Evolutionary conservation across 2,113 vertebrate genomes (phyloP).

Genomic region (Seriola rivoliana): DNA sequence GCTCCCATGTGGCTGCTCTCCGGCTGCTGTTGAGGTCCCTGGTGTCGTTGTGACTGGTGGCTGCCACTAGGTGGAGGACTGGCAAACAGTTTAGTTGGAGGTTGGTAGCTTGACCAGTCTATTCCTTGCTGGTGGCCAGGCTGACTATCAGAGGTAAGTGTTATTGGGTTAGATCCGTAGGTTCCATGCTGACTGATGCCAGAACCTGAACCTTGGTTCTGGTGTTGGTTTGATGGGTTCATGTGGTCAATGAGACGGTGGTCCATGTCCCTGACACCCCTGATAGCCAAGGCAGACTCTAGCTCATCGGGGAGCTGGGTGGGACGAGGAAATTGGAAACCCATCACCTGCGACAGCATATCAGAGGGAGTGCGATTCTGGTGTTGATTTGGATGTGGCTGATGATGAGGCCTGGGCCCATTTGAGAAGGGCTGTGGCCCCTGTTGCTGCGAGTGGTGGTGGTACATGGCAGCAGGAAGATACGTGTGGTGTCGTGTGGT

Average conservation of each 20-base stretch:
- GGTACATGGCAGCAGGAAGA: constrained; percentile 82
- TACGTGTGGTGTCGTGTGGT: neutral
- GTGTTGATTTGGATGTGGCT: constrained; percentile 76
- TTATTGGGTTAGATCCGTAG: constrained; percentile 45
- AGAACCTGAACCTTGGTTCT: constrained; percentile 52
- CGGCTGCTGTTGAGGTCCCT: constrained; percentile 53
- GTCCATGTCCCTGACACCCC: constrained; percentile 78
- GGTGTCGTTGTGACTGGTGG: constrained; percentile 54
- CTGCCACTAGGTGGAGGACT: constrained; percentile 27
- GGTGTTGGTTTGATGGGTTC: constrained; percentile 56
- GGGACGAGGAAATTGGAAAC: constrained; percentile 84
- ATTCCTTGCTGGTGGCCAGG: constrained; percentile 56
- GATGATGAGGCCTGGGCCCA: constrained; percentile 76
- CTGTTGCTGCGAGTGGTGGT: constrained; percentile 87
- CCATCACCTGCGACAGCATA: constrained; percentile 74
- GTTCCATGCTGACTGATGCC: constrained; percentile 64
- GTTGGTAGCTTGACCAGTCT: constrained; percentile 78
- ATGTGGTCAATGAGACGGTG: constrained; percentile 85
- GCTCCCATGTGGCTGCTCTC: constrained; percentile 52
- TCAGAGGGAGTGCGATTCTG: constrained; percentile 44
- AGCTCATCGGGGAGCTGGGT: constrained; percentile 78
- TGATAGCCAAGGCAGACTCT: constrained; percentile 76
- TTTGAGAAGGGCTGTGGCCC: constrained; percentile 83
- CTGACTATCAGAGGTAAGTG: constrained; percentile 60
- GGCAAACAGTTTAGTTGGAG: constrained; percentile 73